A percentile compares a stretch with the other conserved stretches of the same genome.
Evolutionary conservation across 2,888 invertebrate genomes (phyloP).

Genomic region (Microchrysa polita): DNA sequence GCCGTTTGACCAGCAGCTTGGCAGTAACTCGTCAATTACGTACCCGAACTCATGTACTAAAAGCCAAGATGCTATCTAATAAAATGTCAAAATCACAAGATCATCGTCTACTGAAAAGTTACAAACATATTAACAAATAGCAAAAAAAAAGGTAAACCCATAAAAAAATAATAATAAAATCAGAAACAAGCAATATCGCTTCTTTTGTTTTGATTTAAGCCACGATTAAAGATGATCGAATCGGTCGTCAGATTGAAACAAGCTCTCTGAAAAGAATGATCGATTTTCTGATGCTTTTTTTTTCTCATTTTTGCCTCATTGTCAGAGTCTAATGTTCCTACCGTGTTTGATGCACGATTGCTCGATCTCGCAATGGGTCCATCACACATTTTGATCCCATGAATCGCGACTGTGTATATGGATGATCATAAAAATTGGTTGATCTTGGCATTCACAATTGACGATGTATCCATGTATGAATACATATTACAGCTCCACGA

Average conservation of each 20-base stretch:
- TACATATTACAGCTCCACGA: background rate
- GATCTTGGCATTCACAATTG: background rate
- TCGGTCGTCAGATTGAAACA: slow-evolving; percentile 37
- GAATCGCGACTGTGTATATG: background rate
- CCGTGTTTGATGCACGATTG: too few species aligned
- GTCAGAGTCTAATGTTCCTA: background rate
- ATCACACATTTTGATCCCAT: background rate
- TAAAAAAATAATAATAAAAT: background rate
- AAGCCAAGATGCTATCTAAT: slow-evolving; percentile 22
- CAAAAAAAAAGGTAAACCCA: slow-evolving; percentile 7
- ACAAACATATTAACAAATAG: slow-evolving; percentile 19
- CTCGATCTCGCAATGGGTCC: too few species aligned
- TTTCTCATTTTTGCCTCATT: too few species aligned
- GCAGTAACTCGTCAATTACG: slow-evolving; percentile 6
- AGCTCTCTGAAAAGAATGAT: slow-evolving; percentile 40
- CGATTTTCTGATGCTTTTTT: slow-evolving; percentile 17
- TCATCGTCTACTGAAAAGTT: background rate
- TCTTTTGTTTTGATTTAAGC: slow-evolving; percentile 41
- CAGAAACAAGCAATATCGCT: slow-evolving; percentile 4
- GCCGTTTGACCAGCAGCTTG: slow-evolving; percentile 18
- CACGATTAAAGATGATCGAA: slow-evolving; percentile 39
- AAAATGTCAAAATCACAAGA: slow-evolving; percentile 35
- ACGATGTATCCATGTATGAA: background rate
- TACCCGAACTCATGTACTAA: slow-evolving; percentile 25
- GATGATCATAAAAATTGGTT: slow-evolving; percentile 17